Conservation (phyloP, 1,140 invertebrate species). For the Zaprionus ghesquierei region DNA sequence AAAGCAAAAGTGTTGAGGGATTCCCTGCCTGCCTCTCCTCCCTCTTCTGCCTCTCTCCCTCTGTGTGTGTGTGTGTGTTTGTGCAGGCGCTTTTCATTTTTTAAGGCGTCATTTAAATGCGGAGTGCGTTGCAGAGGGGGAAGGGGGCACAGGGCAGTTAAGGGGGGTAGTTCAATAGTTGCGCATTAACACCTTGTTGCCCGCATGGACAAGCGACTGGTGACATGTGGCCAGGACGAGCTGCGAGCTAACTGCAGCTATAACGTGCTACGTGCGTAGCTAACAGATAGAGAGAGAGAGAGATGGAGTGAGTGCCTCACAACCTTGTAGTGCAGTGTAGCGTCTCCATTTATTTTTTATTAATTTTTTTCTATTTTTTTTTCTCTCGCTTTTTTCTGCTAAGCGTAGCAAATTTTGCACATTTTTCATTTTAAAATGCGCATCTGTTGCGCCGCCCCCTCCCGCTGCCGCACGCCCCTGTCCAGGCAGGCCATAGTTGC, state of each 20-base stretch:
- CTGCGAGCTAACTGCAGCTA: conserved; percentile 5
- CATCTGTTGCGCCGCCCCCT: conserved; percentile 40
- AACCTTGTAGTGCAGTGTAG: too few species aligned
- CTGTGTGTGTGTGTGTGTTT: too few species aligned
- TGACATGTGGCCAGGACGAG: conserved; percentile 54
- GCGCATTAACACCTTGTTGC: conserved; percentile 77
- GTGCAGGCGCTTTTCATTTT: conserved; percentile 30
- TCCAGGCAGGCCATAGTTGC: conserved; percentile 32
- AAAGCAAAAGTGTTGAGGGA: conserved; percentile 61
- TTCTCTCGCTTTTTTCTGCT: neutral
- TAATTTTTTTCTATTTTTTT: conserved; percentile 11
- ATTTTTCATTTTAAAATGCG: conserved; percentile 55
- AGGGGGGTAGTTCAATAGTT: conserved; percentile 44
- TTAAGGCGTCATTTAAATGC: conserved; percentile 75
- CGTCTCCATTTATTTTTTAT: conserved; percentile 5
- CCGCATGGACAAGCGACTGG: conserved; percentile 46
- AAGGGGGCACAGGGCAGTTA: conserved; percentile 40
- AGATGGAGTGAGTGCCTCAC: too few species aligned
- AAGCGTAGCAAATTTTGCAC: conserved; percentile 43
- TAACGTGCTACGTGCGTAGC: too few species aligned
- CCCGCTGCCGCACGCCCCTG: neutral
- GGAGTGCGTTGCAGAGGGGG: conserved; percentile 39
- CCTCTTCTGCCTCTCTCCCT: neutral
- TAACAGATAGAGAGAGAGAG: too few species aligned
- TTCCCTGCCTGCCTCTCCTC: neutral